phyloP scores from a whole-genome alignment of 2,113 vertebrate genomes.

The Mionectes macconnelli region DNA sequence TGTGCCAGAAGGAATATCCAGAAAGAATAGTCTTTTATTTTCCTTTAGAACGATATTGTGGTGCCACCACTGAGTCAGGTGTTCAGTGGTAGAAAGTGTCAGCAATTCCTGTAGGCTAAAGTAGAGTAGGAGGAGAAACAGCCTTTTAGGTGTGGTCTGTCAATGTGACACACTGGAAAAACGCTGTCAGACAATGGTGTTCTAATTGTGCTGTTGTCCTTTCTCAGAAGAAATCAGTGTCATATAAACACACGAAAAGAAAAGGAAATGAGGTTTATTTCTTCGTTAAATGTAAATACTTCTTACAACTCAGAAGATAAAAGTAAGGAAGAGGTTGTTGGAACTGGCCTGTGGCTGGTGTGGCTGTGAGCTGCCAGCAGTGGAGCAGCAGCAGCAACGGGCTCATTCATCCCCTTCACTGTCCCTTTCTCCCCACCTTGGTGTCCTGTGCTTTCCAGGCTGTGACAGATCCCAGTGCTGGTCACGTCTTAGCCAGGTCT shows the following conservation, averaged over 20 bases:
- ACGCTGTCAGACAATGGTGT: neutral
- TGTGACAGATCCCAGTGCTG: neutral
- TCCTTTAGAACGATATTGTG: neutral
- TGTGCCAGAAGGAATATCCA: neutral
- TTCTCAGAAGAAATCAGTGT: neutral
- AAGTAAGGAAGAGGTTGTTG: neutral
- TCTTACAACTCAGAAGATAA: neutral
- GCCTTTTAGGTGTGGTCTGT: neutral
- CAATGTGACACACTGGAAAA: neutral
- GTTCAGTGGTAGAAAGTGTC: neutral
- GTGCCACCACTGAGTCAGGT: neutral
- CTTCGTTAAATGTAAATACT: neutral
- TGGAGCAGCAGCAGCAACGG: neutral
- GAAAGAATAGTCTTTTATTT: accelerated
- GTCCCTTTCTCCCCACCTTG: neutral
- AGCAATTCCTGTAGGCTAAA: neutral
- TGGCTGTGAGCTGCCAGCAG: neutral
- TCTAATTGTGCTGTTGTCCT: neutral
- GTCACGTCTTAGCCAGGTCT: neutral
- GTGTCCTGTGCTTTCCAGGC: neutral
- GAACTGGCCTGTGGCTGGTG: neutral
- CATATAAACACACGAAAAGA: neutral
- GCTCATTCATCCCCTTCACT: neutral
- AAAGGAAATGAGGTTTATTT: neutral
- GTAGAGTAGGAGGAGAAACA: neutral